A percentile compares a stretch with the other conserved stretches of the same genome.
Conservation (phyloP, 2,113 vertebrate species). For the Hypocryptadius cinnamomeus region DNA sequence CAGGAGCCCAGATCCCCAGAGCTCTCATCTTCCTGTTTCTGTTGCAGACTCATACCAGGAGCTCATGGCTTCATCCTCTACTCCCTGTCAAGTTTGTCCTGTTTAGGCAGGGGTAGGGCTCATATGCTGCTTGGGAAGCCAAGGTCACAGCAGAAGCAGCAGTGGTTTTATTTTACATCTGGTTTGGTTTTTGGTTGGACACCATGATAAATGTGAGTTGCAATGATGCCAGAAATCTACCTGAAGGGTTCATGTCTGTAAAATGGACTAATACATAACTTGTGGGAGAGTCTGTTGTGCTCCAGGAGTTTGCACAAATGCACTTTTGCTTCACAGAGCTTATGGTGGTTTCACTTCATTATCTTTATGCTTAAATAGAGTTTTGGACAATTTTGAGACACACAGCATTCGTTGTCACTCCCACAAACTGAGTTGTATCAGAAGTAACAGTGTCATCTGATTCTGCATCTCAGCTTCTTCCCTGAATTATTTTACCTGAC, state of each 20-base stretch:
- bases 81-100: not conserved
- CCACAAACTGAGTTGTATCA: not conserved
- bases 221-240: not conserved
- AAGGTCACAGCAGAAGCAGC: not conserved
- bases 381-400: not conserved
- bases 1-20: not conserved
- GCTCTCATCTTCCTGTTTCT: not conserved
- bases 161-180: not conserved
- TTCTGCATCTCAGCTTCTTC: not conserved
- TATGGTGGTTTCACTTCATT: not conserved
- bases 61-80: not conserved
- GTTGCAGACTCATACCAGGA: rapidly evolving
- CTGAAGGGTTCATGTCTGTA: not conserved
- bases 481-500: not conserved
- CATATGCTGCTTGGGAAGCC: not conserved
- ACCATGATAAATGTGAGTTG: not conserved
- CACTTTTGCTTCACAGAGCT: not conserved
- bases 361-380: not conserved
- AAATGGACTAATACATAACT: not conserved
- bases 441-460: not conserved
- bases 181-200: not conserved
- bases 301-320: not conserved
- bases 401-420: not conserved
- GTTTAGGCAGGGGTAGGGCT: not conserved
- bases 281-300: not conserved